Percentiles rank a stretch among this genome's conserved stretches.
Evolutionary conservation across 2,888 invertebrate species (phyloP).

Genomic region (Dascillus cervinus): DNA sequence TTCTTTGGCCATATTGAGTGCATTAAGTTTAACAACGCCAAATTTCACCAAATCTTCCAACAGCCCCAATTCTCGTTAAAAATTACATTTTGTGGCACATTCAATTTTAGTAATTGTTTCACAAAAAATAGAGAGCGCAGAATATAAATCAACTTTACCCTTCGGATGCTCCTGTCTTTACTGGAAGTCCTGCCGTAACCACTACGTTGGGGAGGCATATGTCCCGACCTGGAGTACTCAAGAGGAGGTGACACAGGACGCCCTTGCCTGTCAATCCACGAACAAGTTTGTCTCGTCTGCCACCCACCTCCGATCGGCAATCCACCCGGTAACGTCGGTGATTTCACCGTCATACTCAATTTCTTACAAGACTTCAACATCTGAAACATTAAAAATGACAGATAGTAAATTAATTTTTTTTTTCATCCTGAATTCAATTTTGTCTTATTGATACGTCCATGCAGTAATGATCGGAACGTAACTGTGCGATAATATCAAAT

Average conservation of each 20-base stretch:
- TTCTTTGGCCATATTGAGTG: no score
- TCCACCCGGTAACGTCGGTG: slow-evolving; percentile 61
- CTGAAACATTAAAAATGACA: no score
- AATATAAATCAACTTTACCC: no score
- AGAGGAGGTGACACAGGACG: slow-evolving; percentile 79
- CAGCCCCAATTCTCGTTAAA: no score
- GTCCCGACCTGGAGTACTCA: slow-evolving; percentile 49
- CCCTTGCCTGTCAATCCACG: slow-evolving; percentile 91
- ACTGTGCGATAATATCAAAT: slow-evolving; percentile 15
- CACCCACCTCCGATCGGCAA: slow-evolving; percentile 42
- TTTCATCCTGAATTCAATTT: no score
- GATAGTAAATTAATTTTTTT: no score
- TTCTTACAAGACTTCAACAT: slow-evolving; percentile 85
- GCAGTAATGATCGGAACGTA: slow-evolving; percentile 12
- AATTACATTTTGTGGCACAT: no score
- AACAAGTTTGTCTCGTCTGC: slow-evolving; percentile 71
- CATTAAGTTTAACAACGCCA: no score
- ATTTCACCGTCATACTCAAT: slow-evolving; percentile 81
- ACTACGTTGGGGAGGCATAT: slow-evolving; percentile 34
- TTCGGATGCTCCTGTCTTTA: slow-evolving; percentile 58
- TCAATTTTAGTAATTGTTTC: no score
- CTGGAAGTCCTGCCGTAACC: slow-evolving; percentile 42
- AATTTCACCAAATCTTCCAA: no score
- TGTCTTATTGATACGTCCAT: no score
- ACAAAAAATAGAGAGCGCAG: no score